These are phyloP conservation scores for Nyleta sp. DNA, from an alignment of 2,888 invertebrate species.

Conservation along the genomic window DNA sequence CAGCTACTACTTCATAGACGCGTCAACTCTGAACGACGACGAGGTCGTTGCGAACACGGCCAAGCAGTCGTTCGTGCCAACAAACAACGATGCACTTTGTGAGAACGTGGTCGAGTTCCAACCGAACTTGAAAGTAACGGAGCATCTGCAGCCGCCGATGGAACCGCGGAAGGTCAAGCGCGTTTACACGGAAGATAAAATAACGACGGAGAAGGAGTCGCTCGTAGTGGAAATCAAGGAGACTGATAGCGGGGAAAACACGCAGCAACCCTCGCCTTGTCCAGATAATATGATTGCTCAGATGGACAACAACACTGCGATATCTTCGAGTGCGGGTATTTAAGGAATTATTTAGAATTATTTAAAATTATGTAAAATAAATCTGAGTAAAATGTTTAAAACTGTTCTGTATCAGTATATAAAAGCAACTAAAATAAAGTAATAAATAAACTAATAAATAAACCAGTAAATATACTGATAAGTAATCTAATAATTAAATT, in stretches of 20 bases:
- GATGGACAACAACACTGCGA: constrained; percentile 46
- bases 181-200: constrained; percentile 73
- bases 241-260: constrained; percentile 80
- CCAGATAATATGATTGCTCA: constrained; percentile 67
- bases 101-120: constrained; percentile 77
- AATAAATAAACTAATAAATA: too few species aligned
- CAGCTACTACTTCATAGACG: constrained; percentile 90
- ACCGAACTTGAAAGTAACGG: constrained; percentile 76
- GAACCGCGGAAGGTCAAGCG: constrained; percentile 73
- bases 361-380: too few species aligned
- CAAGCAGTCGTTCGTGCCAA: constrained; percentile 20
- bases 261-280: constrained; percentile 78
- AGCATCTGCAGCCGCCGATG: constrained; percentile 73
- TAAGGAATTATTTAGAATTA: too few species aligned
- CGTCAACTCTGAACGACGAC: constrained; percentile 89
- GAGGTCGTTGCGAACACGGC: constrained; percentile 61
- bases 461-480: too few species aligned
- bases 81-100: constrained; percentile 42
- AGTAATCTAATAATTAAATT: too few species aligned
- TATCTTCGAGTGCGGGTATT: constrained; percentile 11
- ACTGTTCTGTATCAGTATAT: too few species aligned
- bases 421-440: too few species aligned
- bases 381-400: too few species aligned
- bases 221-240: constrained; percentile 81
- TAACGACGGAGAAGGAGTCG: constrained; percentile 76